phyloP scores from a whole-genome alignment of 1,140 invertebrate species.

The Drosophila ananassae region DNA sequence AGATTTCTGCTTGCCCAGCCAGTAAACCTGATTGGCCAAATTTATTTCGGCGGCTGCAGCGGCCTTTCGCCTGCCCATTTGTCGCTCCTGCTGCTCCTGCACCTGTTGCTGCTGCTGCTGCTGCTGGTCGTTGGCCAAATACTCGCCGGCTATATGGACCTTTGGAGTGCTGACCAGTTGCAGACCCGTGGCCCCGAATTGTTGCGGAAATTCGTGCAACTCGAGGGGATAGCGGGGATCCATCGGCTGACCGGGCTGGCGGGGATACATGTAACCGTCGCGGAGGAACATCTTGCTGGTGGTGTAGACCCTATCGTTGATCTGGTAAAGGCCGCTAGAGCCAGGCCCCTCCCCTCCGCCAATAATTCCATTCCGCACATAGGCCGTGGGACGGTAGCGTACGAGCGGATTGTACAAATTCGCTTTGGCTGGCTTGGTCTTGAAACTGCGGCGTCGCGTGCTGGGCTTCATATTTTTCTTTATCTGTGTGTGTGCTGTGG shows the following conservation, averaged over 20 bases:
- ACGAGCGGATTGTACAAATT: constrained; percentile 72
- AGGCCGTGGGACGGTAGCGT: constrained; percentile 72
- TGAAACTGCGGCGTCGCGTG: constrained; percentile 77
- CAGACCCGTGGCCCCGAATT: constrained; percentile 73
- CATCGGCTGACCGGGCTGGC: constrained; percentile 78
- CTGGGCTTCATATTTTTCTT: constrained; percentile 62
- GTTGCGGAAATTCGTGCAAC: constrained; percentile 75
- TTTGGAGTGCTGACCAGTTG: constrained; percentile 77
- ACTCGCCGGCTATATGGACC: constrained; percentile 79
- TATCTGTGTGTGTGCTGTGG: neutral
- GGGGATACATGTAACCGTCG: constrained; percentile 81
- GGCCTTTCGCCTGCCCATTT: constrained; percentile 58
- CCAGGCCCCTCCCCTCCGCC: constrained; percentile 71
- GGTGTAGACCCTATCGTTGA: constrained; percentile 78
- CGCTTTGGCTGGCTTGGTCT: constrained; percentile 69
- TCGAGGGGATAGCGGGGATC: constrained; percentile 79
- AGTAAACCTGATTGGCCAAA: constrained; percentile 78
- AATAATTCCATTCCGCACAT: constrained; percentile 78
- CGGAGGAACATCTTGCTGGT: constrained; percentile 81
- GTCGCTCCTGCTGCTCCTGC: constrained; percentile 33
- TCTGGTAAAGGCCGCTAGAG: constrained; percentile 75
- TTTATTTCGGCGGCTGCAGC: constrained; percentile 75
- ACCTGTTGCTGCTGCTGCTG: constrained; percentile 35
- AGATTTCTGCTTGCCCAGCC: constrained; percentile 73
- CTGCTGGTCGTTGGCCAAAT: constrained; percentile 51